Evolutionary conservation across 2,797 vertebrate genomes (phyloP), one percentile per base, ranked within the genome.

Genomic region (Tiaroga cobitis): DNA sequence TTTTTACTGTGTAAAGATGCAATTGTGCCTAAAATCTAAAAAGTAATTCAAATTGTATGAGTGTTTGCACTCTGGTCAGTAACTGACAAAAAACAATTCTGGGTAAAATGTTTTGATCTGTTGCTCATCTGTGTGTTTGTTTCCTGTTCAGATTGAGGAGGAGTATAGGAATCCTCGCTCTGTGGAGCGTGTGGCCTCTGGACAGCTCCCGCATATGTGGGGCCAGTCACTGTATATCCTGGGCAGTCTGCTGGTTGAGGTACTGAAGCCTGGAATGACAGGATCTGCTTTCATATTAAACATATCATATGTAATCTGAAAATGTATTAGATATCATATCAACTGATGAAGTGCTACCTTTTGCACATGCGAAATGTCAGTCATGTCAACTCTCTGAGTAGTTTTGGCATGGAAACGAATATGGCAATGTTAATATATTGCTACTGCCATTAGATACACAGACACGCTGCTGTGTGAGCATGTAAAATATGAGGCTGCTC

Each of bases 191-290:
- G 86, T 96, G 84, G 94, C 96, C 19, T 61, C 94, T 89, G 98
- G 98, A 24, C 98, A 99, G 92, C 89, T 98, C 41, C 98, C 98
- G 15, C 98, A 99, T 93, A 96, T 99, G 94, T 99, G 98, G 98
- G 98, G 98, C 46, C 98, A 99, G 43, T 99, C 97, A 0, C 93
- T 99, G 29, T 99, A 99, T 90, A 96, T 99, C 84, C 90, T 99
- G 82, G 93, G 97, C 89, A 96, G 94, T 70, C 94, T 99, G 0
- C 91, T 99, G 91, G 96, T 97, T 67, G 98, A 99, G 97, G 98
- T 99, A 96, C 43, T 29, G n/a, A 59, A 63, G 21, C 43, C 37
- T 69, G 51, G 21, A 76, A 26, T 37, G 18, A 43, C 54, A 41
- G 51, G 11, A 76, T 37, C 37, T 0, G 3, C n/a, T 63, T 63